Evolutionary conservation across 2,888 invertebrate genomes (phyloP).

Genomic region (Globia sparganii): DNA sequence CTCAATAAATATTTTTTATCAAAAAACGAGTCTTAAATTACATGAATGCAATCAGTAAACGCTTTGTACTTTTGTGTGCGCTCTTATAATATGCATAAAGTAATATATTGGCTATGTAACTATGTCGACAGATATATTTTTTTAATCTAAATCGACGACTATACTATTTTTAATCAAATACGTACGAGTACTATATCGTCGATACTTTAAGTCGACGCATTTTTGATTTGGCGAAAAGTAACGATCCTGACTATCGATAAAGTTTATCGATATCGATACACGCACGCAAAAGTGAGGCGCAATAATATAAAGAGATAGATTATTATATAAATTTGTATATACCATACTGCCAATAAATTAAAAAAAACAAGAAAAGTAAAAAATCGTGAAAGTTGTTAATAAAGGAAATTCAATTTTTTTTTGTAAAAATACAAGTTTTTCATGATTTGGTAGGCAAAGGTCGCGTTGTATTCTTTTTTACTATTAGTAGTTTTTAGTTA

Average conservation of each 20-base stretch:
- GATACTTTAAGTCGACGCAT: constrained; percentile 34
- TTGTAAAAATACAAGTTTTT: constrained; percentile 59
- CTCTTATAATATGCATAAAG: constrained; percentile 23
- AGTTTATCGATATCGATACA: constrained; percentile 32
- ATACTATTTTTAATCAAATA: constrained; percentile 43
- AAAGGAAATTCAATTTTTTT: constrained; percentile 51
- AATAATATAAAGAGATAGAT: constrained; percentile 55
- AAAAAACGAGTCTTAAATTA: constrained; percentile 61
- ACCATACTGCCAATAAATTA: constrained; percentile 66
- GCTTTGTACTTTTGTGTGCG: constrained; percentile 65
- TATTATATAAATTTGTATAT: constrained; percentile 67
- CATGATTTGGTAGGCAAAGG: constrained; percentile 60
- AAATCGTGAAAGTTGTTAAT: constrained; percentile 60
- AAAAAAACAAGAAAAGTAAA: constrained; percentile 24
- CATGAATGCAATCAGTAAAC: constrained; percentile 55
- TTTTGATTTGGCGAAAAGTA: constrained; percentile 43
- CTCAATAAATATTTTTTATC: constrained; percentile 66
- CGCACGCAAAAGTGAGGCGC: constrained; percentile 59
- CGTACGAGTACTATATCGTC: constrained; percentile 18
- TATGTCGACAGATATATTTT: constrained; percentile 65
- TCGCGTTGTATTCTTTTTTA: constrained; percentile 74
- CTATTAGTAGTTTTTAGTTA: constrained; percentile 84
- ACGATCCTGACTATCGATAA: constrained; percentile 32
- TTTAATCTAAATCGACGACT: constrained; percentile 63
- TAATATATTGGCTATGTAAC: constrained; percentile 38